Evolutionary conservation across 2,888 invertebrate species (phyloP).

Genomic region (Arge pagana): DNA sequence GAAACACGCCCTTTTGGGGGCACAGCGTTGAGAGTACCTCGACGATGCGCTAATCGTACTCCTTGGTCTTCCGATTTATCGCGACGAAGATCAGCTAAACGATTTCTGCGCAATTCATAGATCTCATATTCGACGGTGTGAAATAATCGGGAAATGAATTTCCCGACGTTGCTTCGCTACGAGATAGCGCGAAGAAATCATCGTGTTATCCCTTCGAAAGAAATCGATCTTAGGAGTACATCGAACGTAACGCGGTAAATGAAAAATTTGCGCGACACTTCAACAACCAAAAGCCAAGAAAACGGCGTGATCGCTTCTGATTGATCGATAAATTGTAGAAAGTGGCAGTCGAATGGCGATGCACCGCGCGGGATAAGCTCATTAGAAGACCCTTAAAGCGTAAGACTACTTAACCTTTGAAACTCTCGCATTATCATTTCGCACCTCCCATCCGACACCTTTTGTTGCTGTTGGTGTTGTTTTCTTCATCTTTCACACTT

Average conservation of each 20-base stretch:
- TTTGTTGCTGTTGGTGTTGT: no score
- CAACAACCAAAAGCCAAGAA: not conserved
- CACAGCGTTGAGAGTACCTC: no score
- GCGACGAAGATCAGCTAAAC: slow-evolving; percentile 9
- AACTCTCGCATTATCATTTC: slow-evolving; percentile 4
- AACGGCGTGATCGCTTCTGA: not conserved
- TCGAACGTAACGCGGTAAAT: not conserved
- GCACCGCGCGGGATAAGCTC: not conserved
- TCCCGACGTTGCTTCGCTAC: slow-evolving; percentile 29
- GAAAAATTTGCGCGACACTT: not conserved
- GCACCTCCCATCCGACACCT: not conserved
- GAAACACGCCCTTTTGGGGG: slow-evolving; percentile 45
- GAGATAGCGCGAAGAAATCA: no score
- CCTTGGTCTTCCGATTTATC: slow-evolving; percentile 31
- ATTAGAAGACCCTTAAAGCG: slow-evolving; percentile 12
- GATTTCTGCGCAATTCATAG: slow-evolving; percentile 50
- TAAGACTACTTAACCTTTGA: slow-evolving; percentile 11
- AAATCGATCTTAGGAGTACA: not conserved
- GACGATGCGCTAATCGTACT: slow-evolving; percentile 35
- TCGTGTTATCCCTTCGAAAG: not conserved
- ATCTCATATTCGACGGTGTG: slow-evolving; percentile 54
- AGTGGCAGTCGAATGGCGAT: not conserved
- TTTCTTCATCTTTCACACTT: no score
- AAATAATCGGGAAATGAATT: slow-evolving; percentile 60
- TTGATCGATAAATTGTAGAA: not conserved